Percentiles rank a stretch among this genome's conserved stretches.
phyloP scores from a whole-genome alignment of 2,797 vertebrate genomes.

The Sebastes alutus region DNA sequence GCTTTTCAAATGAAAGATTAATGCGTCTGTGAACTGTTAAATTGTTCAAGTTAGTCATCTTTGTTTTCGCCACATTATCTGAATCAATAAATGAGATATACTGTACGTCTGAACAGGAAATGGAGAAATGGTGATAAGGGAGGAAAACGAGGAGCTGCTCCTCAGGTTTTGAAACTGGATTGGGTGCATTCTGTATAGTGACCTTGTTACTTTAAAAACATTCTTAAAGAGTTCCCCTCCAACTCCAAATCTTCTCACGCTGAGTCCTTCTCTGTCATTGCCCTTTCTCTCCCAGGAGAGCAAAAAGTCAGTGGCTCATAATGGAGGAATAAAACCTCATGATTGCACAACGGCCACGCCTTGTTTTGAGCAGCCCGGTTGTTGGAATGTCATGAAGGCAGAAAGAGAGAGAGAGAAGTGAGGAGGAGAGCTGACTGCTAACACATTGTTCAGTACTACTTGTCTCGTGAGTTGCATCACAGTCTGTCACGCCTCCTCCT shows the following conservation, averaged over 20 bases:
- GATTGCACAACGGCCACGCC: constrained; percentile 37
- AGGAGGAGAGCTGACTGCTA: background rate
- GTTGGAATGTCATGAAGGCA: constrained; percentile 18
- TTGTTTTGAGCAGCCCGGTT: background rate
- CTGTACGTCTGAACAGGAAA: background rate
- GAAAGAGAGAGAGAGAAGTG: background rate
- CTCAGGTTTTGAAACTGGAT: constrained; percentile 1
- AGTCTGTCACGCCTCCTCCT: constrained; percentile 21
- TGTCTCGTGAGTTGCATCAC: constrained; percentile 28
- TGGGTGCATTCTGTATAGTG: background rate
- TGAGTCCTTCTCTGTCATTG: background rate
- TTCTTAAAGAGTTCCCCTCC: background rate
- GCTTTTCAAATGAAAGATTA: constrained; percentile 7
- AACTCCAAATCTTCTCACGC: background rate
- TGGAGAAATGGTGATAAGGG: background rate
- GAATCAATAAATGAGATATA: background rate
- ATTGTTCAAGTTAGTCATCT: background rate
- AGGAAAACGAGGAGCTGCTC: background rate
- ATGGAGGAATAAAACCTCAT: constrained; percentile 14
- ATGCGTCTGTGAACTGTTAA: background rate
- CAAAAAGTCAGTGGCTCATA: background rate
- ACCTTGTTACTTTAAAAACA: background rate
- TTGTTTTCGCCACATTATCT: background rate
- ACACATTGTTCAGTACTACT: background rate
- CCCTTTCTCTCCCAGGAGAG: background rate